These are phyloP conservation scores for Phenganax stokvisi DNA, from an alignment of 92 coral and sea anemone genomes.

Conservation along the genomic window DNA sequence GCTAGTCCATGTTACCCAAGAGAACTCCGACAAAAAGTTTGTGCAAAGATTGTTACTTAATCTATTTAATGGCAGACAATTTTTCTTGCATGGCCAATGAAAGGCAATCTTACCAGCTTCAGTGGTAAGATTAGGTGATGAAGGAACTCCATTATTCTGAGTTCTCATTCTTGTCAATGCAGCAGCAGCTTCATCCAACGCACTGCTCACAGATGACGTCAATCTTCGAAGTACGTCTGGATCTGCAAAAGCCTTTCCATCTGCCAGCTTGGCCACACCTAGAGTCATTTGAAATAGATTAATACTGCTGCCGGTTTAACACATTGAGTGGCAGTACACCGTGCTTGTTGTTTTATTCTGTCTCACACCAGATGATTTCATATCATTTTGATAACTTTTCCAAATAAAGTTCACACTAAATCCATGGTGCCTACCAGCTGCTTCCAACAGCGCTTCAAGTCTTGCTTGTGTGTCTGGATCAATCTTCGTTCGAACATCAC, in stretches of 20 bases:
- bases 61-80: too few species aligned
- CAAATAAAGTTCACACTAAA: too few species aligned
- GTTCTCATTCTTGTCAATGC: conserved; percentile 78
- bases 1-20: too few species aligned
- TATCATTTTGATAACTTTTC: too few species aligned
- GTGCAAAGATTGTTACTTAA: too few species aligned
- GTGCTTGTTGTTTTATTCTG: too few species aligned
- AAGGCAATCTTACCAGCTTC: conserved; percentile 64
- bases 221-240: conserved; percentile 92
- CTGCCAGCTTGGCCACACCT: conserved; percentile 95
- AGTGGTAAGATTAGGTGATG: conserved; percentile 76
- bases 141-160: conserved; percentile 86
- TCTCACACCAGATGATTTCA: too few species aligned
- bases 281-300: not conserved
- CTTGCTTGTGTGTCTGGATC: conserved; percentile 99
- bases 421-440: conserved; percentile 65
- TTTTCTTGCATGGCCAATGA: not conserved
- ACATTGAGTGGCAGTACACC: too few species aligned
- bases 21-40: too few species aligned
- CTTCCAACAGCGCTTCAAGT: conserved; percentile 88
- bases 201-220: conserved; percentile 97
- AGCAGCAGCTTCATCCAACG: conserved; percentile 99
- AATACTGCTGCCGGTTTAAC: not conserved
- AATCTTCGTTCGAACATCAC: conserved; percentile 82
- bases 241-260: conserved; percentile 94